These are phyloP conservation scores for Heliconius cydno DNA, from an alignment of 2,888 invertebrate species.

Conservation along the genomic window DNA sequence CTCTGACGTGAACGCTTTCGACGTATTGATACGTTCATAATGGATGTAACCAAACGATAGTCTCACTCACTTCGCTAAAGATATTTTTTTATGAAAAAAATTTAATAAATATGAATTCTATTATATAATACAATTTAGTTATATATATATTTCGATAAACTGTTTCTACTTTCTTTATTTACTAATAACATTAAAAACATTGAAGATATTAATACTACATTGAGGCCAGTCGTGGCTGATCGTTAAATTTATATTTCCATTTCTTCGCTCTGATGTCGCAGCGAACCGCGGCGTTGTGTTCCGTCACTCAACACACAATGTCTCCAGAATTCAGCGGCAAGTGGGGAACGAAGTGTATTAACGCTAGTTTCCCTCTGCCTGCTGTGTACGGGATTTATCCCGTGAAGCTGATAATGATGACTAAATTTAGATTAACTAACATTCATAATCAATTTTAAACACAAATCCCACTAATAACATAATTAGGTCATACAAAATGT, in stretches of 20 bases:
- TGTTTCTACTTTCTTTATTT: neutral
- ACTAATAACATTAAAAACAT: neutral
- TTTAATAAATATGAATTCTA: neutral
- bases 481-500: neutral
- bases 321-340: too few species aligned
- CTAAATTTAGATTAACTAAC: neutral
- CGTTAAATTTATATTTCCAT: too few species aligned
- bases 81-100: constrained; percentile 3
- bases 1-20: constrained; percentile 9
- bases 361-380: too few species aligned
- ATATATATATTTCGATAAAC: neutral
- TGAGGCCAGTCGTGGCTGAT: too few species aligned
- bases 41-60: constrained; percentile 23
- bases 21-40: constrained; percentile 21
- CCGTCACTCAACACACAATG: too few species aligned
- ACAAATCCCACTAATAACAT: neutral
- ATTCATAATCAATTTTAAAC: neutral
- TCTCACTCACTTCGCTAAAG: constrained; percentile 6
- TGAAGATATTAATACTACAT: too few species aligned
- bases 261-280: too few species aligned
- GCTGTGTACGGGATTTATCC: too few species aligned
- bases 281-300: too few species aligned
- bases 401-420: too few species aligned
- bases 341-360: too few species aligned
- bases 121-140: neutral